These are phyloP conservation scores for Blastobasis adustella DNA, from an alignment of 2,888 invertebrate species.

Conservation along the genomic window DNA sequence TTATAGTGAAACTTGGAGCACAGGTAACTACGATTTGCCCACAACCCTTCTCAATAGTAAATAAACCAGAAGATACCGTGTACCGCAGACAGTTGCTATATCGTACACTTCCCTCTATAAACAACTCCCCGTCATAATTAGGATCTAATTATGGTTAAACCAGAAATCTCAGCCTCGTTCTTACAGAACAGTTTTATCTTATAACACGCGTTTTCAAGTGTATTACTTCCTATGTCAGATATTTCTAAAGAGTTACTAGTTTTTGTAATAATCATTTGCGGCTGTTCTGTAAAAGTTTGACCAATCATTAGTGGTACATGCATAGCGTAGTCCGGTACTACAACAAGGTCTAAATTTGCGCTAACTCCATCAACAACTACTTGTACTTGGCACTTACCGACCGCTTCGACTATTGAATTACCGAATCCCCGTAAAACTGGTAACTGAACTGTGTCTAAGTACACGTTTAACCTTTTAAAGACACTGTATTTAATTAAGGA, in stretches of 20 bases:
- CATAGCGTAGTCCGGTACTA: constrained; percentile 7
- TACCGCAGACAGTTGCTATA: neutral
- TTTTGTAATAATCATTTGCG: constrained; percentile 5
- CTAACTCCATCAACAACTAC: constrained; percentile 2
- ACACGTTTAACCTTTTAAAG: neutral
- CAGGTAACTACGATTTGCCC: neutral
- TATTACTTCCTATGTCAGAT: neutral
- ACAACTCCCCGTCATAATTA: neutral
- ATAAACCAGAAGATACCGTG: neutral
- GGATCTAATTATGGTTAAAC: neutral
- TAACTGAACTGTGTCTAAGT: neutral
- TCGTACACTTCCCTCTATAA: neutral
- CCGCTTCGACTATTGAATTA: constrained; percentile 1
- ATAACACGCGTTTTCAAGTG: neutral
- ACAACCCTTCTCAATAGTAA: neutral
- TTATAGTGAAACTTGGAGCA: neutral
- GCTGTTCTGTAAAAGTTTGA: constrained; percentile 8
- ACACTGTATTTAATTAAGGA: neutral
- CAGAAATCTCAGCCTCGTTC: neutral
- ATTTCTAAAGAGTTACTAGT: constrained; percentile 4
- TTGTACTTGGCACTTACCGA: constrained; percentile 1
- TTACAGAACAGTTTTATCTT: constrained; percentile 4
- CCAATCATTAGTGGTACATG: constrained; percentile 7
- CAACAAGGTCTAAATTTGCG: constrained; percentile 2
- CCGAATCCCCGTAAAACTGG: constrained; percentile 7